phyloP scores from a whole-genome alignment of 2,113 vertebrate genomes.

The Nematolebias whitei region DNA sequence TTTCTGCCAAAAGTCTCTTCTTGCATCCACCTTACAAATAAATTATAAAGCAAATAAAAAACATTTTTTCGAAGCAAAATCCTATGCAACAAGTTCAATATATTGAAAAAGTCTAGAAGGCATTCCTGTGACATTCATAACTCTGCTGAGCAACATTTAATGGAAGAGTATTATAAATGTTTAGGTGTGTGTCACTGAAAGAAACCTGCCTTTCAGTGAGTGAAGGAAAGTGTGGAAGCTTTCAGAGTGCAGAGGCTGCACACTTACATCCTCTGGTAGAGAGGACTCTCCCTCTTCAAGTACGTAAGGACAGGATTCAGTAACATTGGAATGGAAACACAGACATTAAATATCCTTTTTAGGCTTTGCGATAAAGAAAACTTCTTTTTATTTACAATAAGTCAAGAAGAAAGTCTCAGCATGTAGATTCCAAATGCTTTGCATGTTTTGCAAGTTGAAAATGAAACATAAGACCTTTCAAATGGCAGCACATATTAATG shows the following conservation, averaged over 20 bases:
- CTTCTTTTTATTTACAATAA: no score
- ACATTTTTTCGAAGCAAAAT: not conserved
- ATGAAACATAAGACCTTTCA: not conserved
- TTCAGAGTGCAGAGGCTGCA: not conserved
- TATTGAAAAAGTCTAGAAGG: not conserved
- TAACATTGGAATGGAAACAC: not conserved
- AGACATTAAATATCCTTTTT: no score
- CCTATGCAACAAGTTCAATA: not conserved
- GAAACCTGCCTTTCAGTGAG: not conserved
- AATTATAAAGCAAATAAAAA: no score
- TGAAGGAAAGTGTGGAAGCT: not conserved
- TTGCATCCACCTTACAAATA: not conserved
- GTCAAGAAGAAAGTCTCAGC: not conserved
- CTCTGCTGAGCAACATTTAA: not conserved
- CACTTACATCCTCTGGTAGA: not conserved
- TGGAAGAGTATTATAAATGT: not conserved
- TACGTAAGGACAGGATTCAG: not conserved
- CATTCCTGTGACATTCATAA: not conserved
- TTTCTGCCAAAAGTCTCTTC: not conserved
- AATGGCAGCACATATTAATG: no score
- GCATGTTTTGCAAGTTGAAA: not conserved
- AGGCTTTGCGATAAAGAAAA: not conserved
- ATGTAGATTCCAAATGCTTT: not conserved
- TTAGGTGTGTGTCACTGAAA: no score
- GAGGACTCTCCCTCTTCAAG: not conserved